phyloP scores from a whole-genome alignment of 2,113 vertebrate species.

The Engystomops pustulosus region DNA sequence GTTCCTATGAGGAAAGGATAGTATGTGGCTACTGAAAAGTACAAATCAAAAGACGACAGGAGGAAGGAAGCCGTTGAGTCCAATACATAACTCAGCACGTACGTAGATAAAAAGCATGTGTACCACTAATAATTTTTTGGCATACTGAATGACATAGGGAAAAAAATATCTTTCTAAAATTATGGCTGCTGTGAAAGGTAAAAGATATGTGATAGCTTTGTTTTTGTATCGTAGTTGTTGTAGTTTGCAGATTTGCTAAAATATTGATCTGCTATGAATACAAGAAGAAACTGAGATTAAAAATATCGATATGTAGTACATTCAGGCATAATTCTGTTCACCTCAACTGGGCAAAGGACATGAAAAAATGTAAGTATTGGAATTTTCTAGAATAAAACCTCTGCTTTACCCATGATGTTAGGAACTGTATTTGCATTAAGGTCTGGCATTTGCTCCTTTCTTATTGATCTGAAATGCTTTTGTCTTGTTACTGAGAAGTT shows the following conservation, averaged over 20 bases:
- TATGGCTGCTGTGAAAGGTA: neutral
- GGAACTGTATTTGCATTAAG: neutral
- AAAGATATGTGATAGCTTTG: neutral
- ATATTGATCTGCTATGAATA: neutral
- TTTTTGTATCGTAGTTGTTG: neutral
- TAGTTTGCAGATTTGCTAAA: neutral
- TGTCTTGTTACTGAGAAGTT: neutral
- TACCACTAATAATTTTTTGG: neutral
- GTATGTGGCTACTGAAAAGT: slow-evolving; percentile 1
- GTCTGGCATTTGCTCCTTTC: neutral
- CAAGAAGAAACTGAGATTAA: slow-evolving; percentile 17
- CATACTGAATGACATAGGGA: neutral
- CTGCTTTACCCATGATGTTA: neutral
- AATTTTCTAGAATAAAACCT: slow-evolving; percentile 17
- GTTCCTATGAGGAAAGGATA: neutral
- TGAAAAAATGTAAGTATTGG: neutral
- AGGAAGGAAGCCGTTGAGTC: slow-evolving; percentile 27
- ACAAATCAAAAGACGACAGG: slow-evolving; percentile 17
- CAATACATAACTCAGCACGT: slow-evolving; percentile 7
- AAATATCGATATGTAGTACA: slow-evolving; percentile 18
- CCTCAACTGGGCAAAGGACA: neutral
- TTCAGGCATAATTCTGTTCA: neutral
- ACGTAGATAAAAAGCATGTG: slow-evolving; percentile 19
- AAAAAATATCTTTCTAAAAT: neutral
- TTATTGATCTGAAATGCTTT: slow-evolving; percentile 6